Evolutionary conservation across 2,113 vertebrate species (phyloP), one percentile per base, ranked within the genome.

Genomic region (Puma concolor): DNA sequence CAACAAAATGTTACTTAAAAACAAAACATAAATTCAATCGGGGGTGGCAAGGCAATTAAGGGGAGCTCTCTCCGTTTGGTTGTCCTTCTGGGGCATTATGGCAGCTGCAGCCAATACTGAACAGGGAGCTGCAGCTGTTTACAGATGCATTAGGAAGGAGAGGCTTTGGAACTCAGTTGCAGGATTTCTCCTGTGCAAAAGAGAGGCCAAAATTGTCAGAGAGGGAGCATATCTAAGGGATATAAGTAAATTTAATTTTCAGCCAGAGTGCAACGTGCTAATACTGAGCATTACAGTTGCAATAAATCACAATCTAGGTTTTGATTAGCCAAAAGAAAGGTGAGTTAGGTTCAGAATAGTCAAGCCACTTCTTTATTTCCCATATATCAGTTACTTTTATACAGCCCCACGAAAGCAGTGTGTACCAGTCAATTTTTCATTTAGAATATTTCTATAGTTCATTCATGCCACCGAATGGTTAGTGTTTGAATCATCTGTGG

Each of bases 1-100:
- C 97, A 96, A 98, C 95, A 95, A 98, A 98, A 97, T 95, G 97
- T 98, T 97, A 97, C 97, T 98, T 98, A 97, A 97, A 97, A 98
- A 97, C 94, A 96, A 97, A 97, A 93, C 96, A 97, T 98, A 97
- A 98, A 97, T 98, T 96, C 96, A 96, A 0, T 89, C 13, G 36
- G 93, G 80, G 95, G 97, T 93, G 95, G 97, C 64, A 64, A 96
- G 84, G 97, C 97, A 97, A 92, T 98, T 98, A 96, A 96, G 92
- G 91, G 98, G 96, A 90, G 54, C 95, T 95, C 87, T 94, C 84
- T 95, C 93, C 97, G 74, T 92, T 95, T 69, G 80, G 92, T 83
- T 77, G 69, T 97, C 96, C 97, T 98, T 98, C 96, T 97, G 97
- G 98, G 97, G 94, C 90, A 15, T 91, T 69, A 87, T 95, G 97